These are phyloP conservation scores for Atta texana DNA, from an alignment of 1,140 invertebrate genomes.

Conservation along the genomic window DNA sequence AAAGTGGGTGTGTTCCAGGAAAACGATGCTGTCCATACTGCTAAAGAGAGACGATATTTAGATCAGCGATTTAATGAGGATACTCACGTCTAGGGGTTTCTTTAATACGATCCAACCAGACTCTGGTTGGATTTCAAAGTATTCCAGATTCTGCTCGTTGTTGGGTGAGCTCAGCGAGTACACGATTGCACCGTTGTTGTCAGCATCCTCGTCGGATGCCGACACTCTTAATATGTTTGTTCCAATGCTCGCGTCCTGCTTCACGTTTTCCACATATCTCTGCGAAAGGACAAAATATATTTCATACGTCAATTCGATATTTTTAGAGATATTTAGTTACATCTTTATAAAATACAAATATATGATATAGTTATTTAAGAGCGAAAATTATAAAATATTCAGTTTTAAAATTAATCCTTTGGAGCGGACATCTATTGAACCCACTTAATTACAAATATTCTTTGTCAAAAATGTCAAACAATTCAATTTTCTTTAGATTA, in stretches of 20 bases:
- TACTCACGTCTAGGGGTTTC: conserved; percentile 98
- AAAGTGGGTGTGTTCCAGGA: conserved; percentile 57
- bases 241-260: conserved; percentile 98
- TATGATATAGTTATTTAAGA: neutral
- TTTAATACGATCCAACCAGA: conserved; percentile 98
- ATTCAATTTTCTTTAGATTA: too few relatives aligned
- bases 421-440: too few relatives aligned
- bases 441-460: too few relatives aligned
- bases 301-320: neutral
- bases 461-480: neutral
- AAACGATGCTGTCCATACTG: conserved; percentile 67
- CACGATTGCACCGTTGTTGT: conserved; percentile 98
- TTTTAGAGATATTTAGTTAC: neutral
- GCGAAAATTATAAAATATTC: neutral
- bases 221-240: conserved; percentile 97
- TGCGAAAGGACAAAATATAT: conserved; percentile 83
- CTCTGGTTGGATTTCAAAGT: conserved; percentile 98
- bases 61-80: conserved; percentile 72
- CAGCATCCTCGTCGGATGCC: conserved; percentile 97
- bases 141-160: conserved; percentile 94
- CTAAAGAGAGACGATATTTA: conserved; percentile 71
- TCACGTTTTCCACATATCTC: conserved; percentile 99
- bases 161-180: conserved; percentile 95
- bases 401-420: neutral
- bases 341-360: neutral